A percentile compares a stretch with the other conserved stretches of the same genome.
Evolutionary conservation across 2,113 vertebrate species (phyloP).

Genomic region (Hucho hucho): DNA sequence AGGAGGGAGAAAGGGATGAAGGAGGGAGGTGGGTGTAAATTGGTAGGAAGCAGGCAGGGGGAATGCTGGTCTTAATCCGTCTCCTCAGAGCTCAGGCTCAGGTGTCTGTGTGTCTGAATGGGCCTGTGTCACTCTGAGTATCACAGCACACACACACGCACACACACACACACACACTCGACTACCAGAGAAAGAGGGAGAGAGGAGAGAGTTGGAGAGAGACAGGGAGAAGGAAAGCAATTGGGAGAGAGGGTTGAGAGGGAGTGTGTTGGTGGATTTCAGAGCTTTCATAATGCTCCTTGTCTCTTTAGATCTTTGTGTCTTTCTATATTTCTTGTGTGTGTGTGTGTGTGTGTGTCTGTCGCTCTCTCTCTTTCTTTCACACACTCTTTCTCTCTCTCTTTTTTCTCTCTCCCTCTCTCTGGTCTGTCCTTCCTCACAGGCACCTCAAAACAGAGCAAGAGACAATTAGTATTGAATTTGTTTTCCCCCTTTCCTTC

Average conservation of each 20-base stretch:
- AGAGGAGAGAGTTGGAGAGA: too few relatives aligned
- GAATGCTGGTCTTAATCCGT: conserved; percentile 62
- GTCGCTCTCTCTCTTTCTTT: too few relatives aligned
- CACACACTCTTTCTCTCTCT: conserved; percentile 4
- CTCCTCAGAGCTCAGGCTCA: conserved; percentile 63
- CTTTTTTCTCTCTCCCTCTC: too few relatives aligned
- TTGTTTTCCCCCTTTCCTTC: too few relatives aligned
- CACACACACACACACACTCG: too few relatives aligned
- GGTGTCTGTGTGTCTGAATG: conserved; percentile 61
- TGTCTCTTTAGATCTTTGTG: too few relatives aligned
- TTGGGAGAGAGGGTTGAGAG: too few relatives aligned
- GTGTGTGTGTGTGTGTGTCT: background rate
- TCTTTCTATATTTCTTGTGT: background rate
- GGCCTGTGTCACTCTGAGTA: conserved; percentile 54
- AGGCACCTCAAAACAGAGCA: conserved; percentile 29
- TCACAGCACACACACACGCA: background rate
- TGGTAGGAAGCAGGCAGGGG: background rate
- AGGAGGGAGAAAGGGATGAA: background rate
- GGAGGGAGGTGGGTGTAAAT: background rate
- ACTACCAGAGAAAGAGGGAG: too few relatives aligned
- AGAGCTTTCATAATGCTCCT: too few relatives aligned
- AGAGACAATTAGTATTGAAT: conserved; percentile 53
- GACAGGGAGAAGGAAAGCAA: too few relatives aligned
- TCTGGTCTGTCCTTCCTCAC: too few relatives aligned
- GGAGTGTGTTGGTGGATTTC: too few relatives aligned